Conservation (phyloP, 1,140 invertebrate genomes). For the Drosophila lowei region DNA sequence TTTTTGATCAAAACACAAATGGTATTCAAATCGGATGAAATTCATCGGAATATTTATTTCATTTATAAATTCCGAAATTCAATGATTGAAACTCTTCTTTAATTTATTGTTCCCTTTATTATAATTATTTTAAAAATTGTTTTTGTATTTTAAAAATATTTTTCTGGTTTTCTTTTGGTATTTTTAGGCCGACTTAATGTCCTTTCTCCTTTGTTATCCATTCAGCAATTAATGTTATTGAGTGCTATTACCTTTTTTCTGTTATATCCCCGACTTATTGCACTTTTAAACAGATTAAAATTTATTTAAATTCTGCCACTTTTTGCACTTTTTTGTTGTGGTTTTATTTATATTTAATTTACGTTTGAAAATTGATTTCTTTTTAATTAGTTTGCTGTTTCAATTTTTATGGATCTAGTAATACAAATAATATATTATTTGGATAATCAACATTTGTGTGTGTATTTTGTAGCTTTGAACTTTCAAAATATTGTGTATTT, state of each 20-base stretch:
- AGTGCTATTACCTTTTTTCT: too few species aligned
- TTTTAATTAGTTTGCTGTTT: constrained; percentile 6
- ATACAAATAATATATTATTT: constrained; percentile 6
- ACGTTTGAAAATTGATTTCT: not conserved
- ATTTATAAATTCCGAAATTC: too few species aligned
- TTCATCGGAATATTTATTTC: too few species aligned
- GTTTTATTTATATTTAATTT: constrained; percentile 3
- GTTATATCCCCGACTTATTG: too few species aligned
- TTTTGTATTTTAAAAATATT: not conserved
- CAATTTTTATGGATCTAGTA: not conserved
- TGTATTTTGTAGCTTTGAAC: constrained; percentile 49
- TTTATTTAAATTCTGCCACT: not conserved
- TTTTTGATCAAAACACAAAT: too few species aligned
- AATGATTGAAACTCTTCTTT: too few species aligned
- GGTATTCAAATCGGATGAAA: too few species aligned
- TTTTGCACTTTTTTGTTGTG: constrained; percentile 9
- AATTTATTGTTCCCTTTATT: constrained; percentile 8
- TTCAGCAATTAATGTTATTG: constrained; percentile 8
- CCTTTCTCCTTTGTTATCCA: constrained; percentile 21
- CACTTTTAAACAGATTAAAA: too few species aligned
- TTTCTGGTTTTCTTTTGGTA: too few species aligned
- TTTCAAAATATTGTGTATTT: constrained; percentile 61
- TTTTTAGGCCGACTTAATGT: not conserved
- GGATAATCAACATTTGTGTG: constrained; percentile 35
- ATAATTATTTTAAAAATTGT: not conserved